Evolutionary conservation across 2,888 invertebrate species (phyloP).

Genomic region (Platycnemis pennipes): DNA sequence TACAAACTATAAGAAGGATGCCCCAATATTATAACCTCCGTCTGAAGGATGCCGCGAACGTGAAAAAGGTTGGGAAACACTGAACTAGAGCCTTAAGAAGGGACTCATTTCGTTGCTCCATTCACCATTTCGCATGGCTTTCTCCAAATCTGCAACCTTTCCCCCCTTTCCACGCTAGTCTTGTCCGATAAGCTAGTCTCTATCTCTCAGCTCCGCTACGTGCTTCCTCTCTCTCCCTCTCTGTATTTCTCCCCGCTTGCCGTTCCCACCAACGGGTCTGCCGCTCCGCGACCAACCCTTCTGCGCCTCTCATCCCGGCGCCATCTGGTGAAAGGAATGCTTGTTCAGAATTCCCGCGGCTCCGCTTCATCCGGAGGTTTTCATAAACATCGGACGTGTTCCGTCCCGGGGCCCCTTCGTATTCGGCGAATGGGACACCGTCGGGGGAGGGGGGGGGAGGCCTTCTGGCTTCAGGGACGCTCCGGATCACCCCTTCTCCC

Average conservation of each 20-base stretch:
- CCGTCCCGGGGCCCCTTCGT: background rate
- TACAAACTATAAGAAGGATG: too few relatives aligned
- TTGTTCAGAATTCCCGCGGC: background rate
- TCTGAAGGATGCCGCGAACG: too few relatives aligned
- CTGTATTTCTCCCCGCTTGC: background rate
- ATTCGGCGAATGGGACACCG: background rate
- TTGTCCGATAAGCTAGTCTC: background rate
- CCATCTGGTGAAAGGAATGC: background rate
- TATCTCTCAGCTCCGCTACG: too few relatives aligned
- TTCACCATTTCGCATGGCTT: background rate
- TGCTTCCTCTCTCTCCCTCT: background rate
- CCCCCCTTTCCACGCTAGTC: background rate
- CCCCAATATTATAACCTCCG: too few relatives aligned
- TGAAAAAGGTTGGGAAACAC: too few relatives aligned
- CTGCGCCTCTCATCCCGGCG: background rate
- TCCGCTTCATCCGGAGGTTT: background rate
- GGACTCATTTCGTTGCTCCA: background rate
- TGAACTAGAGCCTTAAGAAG: background rate
- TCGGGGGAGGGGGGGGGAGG: too few relatives aligned
- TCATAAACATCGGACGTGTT: slow-evolving; percentile 25
- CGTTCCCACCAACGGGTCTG: background rate
- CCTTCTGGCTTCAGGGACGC: background rate
- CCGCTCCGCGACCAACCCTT: background rate
- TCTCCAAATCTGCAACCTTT: too few relatives aligned
- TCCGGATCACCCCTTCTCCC: background rate